Conservation (phyloP, 2,888 invertebrate species). For the Idaea aversata region DNA sequence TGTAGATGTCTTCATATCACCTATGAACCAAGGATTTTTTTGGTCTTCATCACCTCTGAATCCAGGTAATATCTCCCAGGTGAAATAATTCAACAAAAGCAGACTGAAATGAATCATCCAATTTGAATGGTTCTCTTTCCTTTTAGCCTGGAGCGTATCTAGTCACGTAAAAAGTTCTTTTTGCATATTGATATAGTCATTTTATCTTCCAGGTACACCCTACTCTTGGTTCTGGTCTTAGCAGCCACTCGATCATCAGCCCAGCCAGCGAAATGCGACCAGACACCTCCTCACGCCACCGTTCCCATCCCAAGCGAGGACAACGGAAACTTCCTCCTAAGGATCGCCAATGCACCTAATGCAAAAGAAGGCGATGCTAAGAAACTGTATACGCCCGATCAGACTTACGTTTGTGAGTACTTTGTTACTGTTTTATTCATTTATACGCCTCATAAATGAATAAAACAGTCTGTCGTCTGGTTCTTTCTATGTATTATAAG, state of each 20-base stretch:
- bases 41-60: too few species aligned
- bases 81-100: too few species aligned
- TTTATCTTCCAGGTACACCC: background rate
- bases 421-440: background rate
- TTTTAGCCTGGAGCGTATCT: too few species aligned
- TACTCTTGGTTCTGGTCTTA: conserved; percentile 28
- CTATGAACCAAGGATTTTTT: too few species aligned
- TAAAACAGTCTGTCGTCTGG: too few species aligned
- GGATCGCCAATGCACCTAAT: conserved; percentile 47
- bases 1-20: too few species aligned
- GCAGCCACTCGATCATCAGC: conserved; percentile 22
- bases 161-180: too few species aligned
- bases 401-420: conserved; percentile 67
- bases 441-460: too few species aligned
- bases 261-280: conserved; percentile 57
- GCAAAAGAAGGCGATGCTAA: conserved; percentile 33
- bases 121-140: too few species aligned
- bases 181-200: background rate
- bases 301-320: conserved; percentile 48
- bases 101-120: too few species aligned
- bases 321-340: conserved; percentile 47
- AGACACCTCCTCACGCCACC: conserved; percentile 51
- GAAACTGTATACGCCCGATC: conserved; percentile 52
- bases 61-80: too few species aligned
- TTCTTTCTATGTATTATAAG: too few species aligned